Base-by-base conservation (phyloP, 2,113 vertebrate genomes). In the Oncorhynchus tshawytscha region DNA sequence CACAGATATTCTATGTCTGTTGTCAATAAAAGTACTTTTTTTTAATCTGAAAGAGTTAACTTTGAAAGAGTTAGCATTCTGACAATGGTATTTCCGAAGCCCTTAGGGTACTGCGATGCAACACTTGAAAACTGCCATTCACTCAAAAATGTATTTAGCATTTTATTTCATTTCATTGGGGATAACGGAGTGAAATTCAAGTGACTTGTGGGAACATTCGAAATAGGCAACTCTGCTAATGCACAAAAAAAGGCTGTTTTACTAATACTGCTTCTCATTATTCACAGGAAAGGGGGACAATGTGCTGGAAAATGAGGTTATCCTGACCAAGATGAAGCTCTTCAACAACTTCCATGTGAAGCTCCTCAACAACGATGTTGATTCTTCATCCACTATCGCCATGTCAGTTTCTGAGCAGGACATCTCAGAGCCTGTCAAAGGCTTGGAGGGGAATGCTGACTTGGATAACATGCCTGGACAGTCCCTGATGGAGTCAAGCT, bases 251-350 rank as follows among this genome's bases (percentile, higher is more conserved):
- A 45, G 69, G 25, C 16, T 67, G 62, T 29, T 31, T 24, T 51
- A 64, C 49, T 83, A 82, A 75, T 73, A 76, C 24, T 75, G 0
- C 22, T 34, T 80, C 85, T 16, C 85, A 67, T 75, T 20, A 60
- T 79, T 62, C 72, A 60, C 84, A 96, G 95, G 94, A 34, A 96
- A 95, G 92, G 94, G 82, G 34, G 91, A 84, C 75, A 84, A 86
- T 29, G 82, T 92, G 0, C 76, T 91, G 67, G 93, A 95, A 71
- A 92, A 86, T 66, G 93, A 94, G 39, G 95, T 97, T 0, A 93
- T 97, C 69, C 86, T 97, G 77, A 97, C 95, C 16, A 95, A 96
- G 73, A 91, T 97, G 90, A 96, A 96, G 83, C 84, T 92, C 85
- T 79, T 96, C 70, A 91, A 89, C 74, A 91, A 87, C 88, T 85